Base-by-base conservation (phyloP, 2,888 invertebrate species). In the Trilocha varians region DNA sequence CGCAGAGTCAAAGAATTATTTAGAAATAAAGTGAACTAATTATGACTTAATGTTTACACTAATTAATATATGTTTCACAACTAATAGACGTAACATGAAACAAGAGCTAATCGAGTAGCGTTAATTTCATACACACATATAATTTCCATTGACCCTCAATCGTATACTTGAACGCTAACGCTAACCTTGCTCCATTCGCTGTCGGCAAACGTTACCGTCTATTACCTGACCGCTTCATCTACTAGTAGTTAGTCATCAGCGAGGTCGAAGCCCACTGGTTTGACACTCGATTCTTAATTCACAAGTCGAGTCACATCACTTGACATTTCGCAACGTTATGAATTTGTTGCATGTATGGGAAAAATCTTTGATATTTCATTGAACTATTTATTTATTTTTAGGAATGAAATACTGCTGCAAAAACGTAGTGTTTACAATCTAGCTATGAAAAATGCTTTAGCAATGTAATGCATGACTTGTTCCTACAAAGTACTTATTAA, bases 161-260 rank as follows among this genome's bases (percentile, higher is more conserved):
- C 50, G 59, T 60, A 70, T 61, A 71, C 67, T 67, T 69, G 66
- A 65, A 64, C 62, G 55, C 58, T 67, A 65, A 64, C 62, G 55
- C 58, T 67, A 68, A 70, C 77, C 76, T 77, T 72, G 70, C 59
- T 57, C 57, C 57, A 62, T 57, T 63, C 70, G 65, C 59, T 52
- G 52, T 48, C 59, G 55, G 57, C 60, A 58, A 61, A 62, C 57
- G 59, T 60, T 62, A 56, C 53, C 52, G 50, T 50, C 62, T 61
- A 62, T 55, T 66, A 62, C 63, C 62, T 65, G 62, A 63, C 62
- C 57, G 64, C 63, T 58, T 69, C 70, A 61, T 71, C 70, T 59
- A 65, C 57, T 11, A 25, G 6, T 67, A 59, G 62, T 63, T 67
- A 58, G 59, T 59, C 55, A 53, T 50, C 52, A 50, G 46, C 69